Evolutionary conservation across 64 coral and sea anemone genomes (phyloP), one percentile per base, ranked within the genome.

Genomic region (Montipora cactus): DNA sequence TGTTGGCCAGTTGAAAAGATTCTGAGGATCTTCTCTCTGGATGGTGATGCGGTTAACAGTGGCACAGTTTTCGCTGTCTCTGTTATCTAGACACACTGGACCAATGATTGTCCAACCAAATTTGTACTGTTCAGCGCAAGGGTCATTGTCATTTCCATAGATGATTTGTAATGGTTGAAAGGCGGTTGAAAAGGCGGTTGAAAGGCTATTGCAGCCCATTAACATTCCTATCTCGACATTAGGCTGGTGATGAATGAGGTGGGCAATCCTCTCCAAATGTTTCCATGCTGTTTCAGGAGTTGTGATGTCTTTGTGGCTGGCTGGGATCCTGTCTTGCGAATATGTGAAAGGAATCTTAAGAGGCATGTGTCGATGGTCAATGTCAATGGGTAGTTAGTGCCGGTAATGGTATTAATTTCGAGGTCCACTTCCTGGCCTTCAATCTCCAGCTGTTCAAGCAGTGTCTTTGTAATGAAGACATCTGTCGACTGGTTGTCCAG

Each of bases 101-200:
- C 89, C 89, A 49, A 82, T 91, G 8, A 91, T 45, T 66, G 89
- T 91, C 89, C 79, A 91, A 15, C 89, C 89, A 37, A 91, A 80
- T 7, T 91, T 91, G 59, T 91, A 91, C 67, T 82, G 5, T 74
- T 91, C 78, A 57, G 89, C 89, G 79, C 89, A 91, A n/a, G 89
- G 89, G 5, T 91, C 89, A 4, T 91, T 58, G 44, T 81, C 78
- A 1, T 19, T 10, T 0, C 89, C 79, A 44, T 67, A 81, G 1
- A 91, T 91, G 47, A 91, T 74, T 3, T 28, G 45, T 5, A 74
- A 20, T 0, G 78, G 77, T 47, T 91, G 89, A 49, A 91, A 81
- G 78, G 89, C 61, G 1, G 25, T 25, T 25, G 25, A 25, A 25
- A 25, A 25, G 25, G 25, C 25, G 25, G 25, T 25, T 7, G 89